These are phyloP conservation scores for Calameuta filiformis DNA, from an alignment of 2,888 invertebrate genomes.

Conservation along the genomic window DNA sequence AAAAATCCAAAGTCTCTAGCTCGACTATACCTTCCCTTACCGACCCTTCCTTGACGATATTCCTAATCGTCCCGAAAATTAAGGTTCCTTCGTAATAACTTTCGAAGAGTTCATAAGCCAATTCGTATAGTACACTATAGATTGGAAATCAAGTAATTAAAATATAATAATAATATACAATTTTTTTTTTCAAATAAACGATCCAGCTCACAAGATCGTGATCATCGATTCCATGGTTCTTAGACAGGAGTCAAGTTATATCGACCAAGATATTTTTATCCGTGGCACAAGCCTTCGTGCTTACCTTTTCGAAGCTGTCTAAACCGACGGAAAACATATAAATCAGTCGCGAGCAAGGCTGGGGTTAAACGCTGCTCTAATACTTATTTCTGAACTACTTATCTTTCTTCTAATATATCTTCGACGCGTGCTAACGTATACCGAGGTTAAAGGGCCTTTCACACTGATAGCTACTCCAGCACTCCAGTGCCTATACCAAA, in stretches of 20 bases:
- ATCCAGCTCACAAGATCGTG: background rate
- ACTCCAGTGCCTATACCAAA: background rate
- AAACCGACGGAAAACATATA: constrained; percentile 22
- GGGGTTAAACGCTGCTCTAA: constrained; percentile 22
- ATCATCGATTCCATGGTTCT: background rate
- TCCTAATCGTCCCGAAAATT: background rate
- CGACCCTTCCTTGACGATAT: background rate
- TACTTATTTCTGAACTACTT: constrained; percentile 24
- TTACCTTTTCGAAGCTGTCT: constrained; percentile 16
- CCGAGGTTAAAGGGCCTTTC: background rate
- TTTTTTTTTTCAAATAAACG: background rate
- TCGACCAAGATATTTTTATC: background rate
- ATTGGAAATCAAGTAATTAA: background rate
- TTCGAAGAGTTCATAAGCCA: no score
- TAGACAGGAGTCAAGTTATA: background rate
- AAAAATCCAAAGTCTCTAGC: background rate
- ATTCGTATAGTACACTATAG: no score
- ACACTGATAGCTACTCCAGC: background rate
- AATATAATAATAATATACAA: background rate
- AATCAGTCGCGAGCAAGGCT: constrained; percentile 8
- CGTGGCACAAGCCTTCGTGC: background rate
- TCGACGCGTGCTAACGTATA: background rate
- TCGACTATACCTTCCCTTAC: background rate
- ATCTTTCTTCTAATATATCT: constrained; percentile 19
- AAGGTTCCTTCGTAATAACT: no score